Percentiles rank a stretch among this genome's conserved stretches.
These are phyloP conservation scores for Phasia obesa DNA, from an alignment of 2,888 invertebrate species.

Conservation along the genomic window DNA sequence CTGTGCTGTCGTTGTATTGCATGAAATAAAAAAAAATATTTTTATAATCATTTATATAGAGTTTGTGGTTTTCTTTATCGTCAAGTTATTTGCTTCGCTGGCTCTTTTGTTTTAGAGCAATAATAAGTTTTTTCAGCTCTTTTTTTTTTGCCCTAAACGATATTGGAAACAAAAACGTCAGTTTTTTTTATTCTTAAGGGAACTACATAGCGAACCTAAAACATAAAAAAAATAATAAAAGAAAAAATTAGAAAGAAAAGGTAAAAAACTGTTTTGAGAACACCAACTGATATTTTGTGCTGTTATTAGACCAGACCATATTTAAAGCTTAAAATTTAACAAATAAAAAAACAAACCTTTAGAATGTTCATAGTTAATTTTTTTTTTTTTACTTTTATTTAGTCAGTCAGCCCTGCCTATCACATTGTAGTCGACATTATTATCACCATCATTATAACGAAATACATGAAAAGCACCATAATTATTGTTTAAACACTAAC, in stretches of 20 bases:
- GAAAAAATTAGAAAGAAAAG: neutral
- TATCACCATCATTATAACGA: conserved; percentile 29
- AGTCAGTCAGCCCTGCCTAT: conserved; percentile 36
- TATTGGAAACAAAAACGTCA: conserved; percentile 3
- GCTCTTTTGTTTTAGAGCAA: conserved; percentile 54
- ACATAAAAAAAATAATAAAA: neutral
- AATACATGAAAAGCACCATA: conserved; percentile 45
- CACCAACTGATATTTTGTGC: conserved; percentile 44
- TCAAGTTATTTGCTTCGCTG: conserved; percentile 59
- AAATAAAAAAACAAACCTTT: conserved; percentile 17
- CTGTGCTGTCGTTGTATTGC: conserved; percentile 25
- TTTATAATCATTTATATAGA: conserved; percentile 37
- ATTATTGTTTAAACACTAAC: conserved; percentile 63
- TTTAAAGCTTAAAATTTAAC: conserved; percentile 35
- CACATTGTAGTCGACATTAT: conserved; percentile 43
- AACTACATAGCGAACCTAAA: conserved; percentile 23
- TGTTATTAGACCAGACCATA: conserved; percentile 30
- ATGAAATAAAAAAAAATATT: conserved; percentile 32
- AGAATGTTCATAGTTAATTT: neutral
- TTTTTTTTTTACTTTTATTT: conserved; percentile 56
- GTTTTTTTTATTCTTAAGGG: neutral
- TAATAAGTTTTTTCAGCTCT: conserved; percentile 36
- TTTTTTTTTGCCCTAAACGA: conserved; percentile 15
- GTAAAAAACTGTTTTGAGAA: conserved; percentile 40
- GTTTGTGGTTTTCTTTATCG: conserved; percentile 50